A percentile compares a stretch with the other conserved stretches of the same genome.
phyloP scores from a whole-genome alignment of 2,113 vertebrate species.

The Progne subis region DNA sequence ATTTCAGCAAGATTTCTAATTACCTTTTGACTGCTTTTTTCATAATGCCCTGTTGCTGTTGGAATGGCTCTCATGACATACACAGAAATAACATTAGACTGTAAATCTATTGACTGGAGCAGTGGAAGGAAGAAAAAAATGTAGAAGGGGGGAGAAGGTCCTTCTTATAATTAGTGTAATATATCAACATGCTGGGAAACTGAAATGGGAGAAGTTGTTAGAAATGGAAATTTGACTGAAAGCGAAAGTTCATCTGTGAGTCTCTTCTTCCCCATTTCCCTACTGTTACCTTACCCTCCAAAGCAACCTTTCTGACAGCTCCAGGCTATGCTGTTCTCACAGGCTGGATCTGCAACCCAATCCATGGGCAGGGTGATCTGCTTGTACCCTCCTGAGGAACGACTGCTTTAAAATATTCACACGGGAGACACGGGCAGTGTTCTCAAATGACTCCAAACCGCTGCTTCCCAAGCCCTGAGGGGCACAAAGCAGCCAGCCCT shows the following conservation, averaged over 20 bases:
- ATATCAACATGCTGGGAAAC: constrained; percentile 25
- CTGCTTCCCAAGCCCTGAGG: background rate
- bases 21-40: constrained; percentile 37
- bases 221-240: constrained; percentile 57
- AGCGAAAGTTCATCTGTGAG: constrained; percentile 43
- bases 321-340: background rate
- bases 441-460: constrained; percentile 30
- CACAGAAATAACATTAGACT: constrained; percentile 12
- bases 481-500: background rate
- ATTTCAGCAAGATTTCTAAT: constrained; percentile 65
- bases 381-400: background rate
- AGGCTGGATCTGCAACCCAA: constrained; percentile 7
- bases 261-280: constrained; percentile 5
- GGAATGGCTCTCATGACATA: constrained; percentile 24
- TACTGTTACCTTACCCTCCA: background rate
- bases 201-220: constrained; percentile 52
- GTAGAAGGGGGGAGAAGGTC: background rate
- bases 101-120: constrained; percentile 16
- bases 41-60: constrained; percentile 25
- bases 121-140: background rate
- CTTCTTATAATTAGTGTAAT: constrained; percentile 47
- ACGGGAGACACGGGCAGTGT: background rate
- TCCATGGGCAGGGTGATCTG: background rate
- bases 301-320: background rate
- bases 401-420: constrained; percentile 59